Evolutionary conservation across 2,888 invertebrate species (phyloP), one percentile per base, ranked within the genome.

Genomic region (Leucoptera coffeella): DNA sequence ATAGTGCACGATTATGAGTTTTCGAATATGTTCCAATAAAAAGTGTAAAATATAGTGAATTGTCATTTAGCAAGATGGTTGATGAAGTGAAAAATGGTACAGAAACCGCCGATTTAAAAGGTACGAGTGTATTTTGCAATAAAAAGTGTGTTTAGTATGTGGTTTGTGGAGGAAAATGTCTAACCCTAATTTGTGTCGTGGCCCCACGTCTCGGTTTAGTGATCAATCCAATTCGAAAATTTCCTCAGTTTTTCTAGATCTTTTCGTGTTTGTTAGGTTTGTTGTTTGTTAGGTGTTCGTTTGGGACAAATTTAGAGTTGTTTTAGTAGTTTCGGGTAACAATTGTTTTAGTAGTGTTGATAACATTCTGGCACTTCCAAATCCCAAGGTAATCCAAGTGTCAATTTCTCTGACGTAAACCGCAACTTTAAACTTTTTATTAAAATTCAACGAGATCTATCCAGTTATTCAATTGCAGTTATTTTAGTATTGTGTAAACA

Each of bases 21-120:
- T 64, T 65, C 60, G 59, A 65, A 67, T 62, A 67, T 67, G 65
- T 62, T 64, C 58, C 61, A 64, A 58, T 65, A 67, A 65, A 59
- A 65, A 67, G 64, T 67, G 67, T 50, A 50, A 52, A 10, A 25
- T 58, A 62, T 64, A 60, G 58, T 61, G 62, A 60, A 59, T 58
- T 65, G 65, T 67, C 64, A 65, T 59, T 58, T 48, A 58, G 64
- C 69, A 69, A 69, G 56, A 69, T 69, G 69, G 69, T 64, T 61
- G 69, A 67, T 65, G 69, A 69, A 60, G 67, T 62, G 64, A 61
- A 54, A 59, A 57, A 67, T 57, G 54, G 61, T 56, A 52, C 51
- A 47, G 69, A 65, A 65, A 62, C 61, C 58, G 64, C 65, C 57
- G 69, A 69, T 59, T 62, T 57, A 50, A 64, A 62, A 67, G 69